Evolutionary conservation across 2,888 invertebrate species (phyloP), one percentile per base, ranked within the genome.

Genomic region (Tetragonula carbonaria): DNA sequence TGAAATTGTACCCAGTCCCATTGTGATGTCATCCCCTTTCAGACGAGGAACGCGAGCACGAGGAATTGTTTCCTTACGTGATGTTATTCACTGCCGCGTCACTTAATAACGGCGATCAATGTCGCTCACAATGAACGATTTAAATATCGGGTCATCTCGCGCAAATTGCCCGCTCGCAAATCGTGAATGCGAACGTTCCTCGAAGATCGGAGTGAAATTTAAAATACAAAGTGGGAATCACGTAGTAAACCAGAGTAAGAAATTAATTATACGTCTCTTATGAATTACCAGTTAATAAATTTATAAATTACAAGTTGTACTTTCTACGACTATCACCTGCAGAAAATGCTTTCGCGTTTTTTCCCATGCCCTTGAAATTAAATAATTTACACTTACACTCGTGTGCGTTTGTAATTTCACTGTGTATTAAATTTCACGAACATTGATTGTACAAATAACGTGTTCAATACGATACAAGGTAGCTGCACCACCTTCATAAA

Each of bases 1-100:
- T 82, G 80, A 80, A 82, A 82, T 82, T 70, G 57, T 76, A 81
- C 63, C 75, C 72, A 57, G 23, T 51, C 28, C 50, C 62, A 76
- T 81, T 76, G 75, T 76, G 57, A 57, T 45, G 55, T 67, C 51
- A 53, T 57, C 67, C 68, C 62, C 45, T 71, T 71, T 51, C 11
- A 8, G 45, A 8, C 55, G 50, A 55, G 38, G 33, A 67, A 73
- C 67, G 45, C 38, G 59, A 55, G 45, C 66, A 14, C 33, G 38
- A 33, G 50, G 59, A 67, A 80, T 45, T 62, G 53, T 68, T 51
- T 45, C 23, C 67, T 75, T 38, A 72, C 82, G 67, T 72, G 57
- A 67, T 62, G 50, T 74, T 80, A 59, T 74, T 74, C 65, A 23
- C 8, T 6, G 51, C 21, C 70, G n/a, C 33, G 33, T 53, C n/a